Conservation (phyloP, 2,113 vertebrate species). For the Xenopus tropicalis region DNA sequence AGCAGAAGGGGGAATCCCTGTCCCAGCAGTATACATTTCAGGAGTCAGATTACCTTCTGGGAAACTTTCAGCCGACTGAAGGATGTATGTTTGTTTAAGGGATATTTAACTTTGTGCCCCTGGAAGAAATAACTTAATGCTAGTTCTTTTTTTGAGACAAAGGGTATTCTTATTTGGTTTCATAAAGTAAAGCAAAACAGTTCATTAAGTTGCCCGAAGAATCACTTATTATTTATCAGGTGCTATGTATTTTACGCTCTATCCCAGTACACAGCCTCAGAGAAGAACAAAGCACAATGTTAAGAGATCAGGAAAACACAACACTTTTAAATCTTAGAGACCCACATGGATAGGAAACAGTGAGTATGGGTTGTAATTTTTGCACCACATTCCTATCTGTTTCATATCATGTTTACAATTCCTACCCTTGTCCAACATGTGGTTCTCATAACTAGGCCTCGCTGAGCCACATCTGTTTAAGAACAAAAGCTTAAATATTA, state of each 20-base stretch:
- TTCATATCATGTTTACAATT: constrained; percentile 37
- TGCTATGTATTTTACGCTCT: no score
- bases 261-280: no score
- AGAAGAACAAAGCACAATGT: no score
- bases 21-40: not conserved
- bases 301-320: not conserved
- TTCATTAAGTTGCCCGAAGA: no score
- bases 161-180: no score
- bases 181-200: no score
- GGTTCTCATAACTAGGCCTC: constrained; percentile 32
- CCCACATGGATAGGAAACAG: not conserved
- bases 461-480: constrained; percentile 3
- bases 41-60: not conserved
- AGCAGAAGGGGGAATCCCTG: not conserved
- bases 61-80: no score
- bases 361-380: not conserved
- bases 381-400: constrained; percentile 29
- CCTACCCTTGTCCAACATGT: constrained; percentile 36
- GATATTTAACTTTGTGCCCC: no score
- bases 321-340: not conserved
- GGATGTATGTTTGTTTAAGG: no score
- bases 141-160: no score
- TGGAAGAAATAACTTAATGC: no score
- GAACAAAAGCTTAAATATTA: not conserved
- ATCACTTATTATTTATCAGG: no score